Conservation (phyloP, 2,888 invertebrate species). For the Drosophila mettleri region DNA sequence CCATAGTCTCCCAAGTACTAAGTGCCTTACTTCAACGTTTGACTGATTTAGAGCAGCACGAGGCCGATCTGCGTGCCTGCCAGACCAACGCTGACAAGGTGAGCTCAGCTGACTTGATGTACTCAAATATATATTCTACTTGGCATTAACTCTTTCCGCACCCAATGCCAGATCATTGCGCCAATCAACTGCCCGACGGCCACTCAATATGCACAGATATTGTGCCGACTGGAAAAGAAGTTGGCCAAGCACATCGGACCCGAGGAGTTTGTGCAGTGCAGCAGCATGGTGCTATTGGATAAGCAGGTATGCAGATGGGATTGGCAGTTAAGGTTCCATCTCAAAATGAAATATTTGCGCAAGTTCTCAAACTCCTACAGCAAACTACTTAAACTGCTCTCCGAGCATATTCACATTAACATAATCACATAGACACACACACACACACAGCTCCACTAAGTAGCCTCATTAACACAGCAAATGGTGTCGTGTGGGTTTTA, state of each 20-base stretch:
- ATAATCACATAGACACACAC: slow-evolving; percentile 44
- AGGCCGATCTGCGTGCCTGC: slow-evolving; percentile 85
- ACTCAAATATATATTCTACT: neutral
- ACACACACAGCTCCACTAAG: slow-evolving; percentile 52
- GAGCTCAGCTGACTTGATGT: slow-evolving; percentile 13
- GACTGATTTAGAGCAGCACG: slow-evolving; percentile 85
- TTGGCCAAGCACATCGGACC: slow-evolving; percentile 85
- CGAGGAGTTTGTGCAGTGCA: slow-evolving; percentile 85
- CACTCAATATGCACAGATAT: slow-evolving; percentile 84
- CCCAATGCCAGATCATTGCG: slow-evolving; percentile 33
- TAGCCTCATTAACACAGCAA: slow-evolving; percentile 78
- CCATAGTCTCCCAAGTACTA: slow-evolving; percentile 85
- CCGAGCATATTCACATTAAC: slow-evolving; percentile 45
- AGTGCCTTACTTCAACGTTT: slow-evolving; percentile 86
- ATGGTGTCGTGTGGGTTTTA: slow-evolving; percentile 66
- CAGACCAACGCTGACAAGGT: slow-evolving; percentile 83
- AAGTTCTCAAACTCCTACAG: neutral
- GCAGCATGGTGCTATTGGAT: slow-evolving; percentile 83
- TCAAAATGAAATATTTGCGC: neutral
- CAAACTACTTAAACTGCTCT: neutral
- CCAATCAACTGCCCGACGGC: slow-evolving; percentile 82
- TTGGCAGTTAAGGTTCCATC: neutral
- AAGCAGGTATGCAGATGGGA: slow-evolving; percentile 78
- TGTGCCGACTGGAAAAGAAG: slow-evolving; percentile 84
- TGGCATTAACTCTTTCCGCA: neutral